Evolutionary conservation across 2,113 vertebrate genomes (phyloP), one percentile per base, ranked within the genome.

Genomic region (Eolophus roseicapilla): DNA sequence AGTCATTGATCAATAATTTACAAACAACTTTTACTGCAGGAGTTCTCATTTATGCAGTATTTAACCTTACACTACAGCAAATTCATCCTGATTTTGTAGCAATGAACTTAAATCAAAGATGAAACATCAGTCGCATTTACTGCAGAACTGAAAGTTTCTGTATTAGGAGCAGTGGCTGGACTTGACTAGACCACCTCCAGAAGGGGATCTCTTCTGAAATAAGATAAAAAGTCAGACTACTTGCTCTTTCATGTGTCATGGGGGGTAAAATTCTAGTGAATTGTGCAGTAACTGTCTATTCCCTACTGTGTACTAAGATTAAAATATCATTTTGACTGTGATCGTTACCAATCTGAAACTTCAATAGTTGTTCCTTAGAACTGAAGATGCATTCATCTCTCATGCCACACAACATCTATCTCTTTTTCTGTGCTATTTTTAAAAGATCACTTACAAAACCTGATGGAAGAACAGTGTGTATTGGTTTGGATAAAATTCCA

Each of bases 181-280:
- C 96, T 97, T 97, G 95, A 94, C 97, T 97, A 90, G 95, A 96
- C 96, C 92, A 97, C 97, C 97, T 97, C 97, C 96, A 96, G 97
- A 95, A 97, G 95, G 82, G 78, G 95, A 96, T 97, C 90, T 94
- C 78, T 86, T 97, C 97, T 97, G 97, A 98, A 98, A 98, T 50
- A 93, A 97, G 95, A 98, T 97, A 97, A 98, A 98, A 98, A 98
- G 94, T 97, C 95, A 96, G 95, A 97, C 94, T 98, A 82, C 94
- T 95, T 96, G 81, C 89, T 97, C 97, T 98, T 98, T 98, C 92
- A 98, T 98, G 95, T 98, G 84, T 97, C 96, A 95, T 95, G 96
- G 96, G 95, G 97, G 97, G 96, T 97, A 97, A 95, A 96, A 97
- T 98, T 97, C 96, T 85, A 97, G 96, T 97, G 97, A 97, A 97